Evolutionary conservation across 1,140 invertebrate species (phyloP).

Genomic region (Riptortus pedestris): DNA sequence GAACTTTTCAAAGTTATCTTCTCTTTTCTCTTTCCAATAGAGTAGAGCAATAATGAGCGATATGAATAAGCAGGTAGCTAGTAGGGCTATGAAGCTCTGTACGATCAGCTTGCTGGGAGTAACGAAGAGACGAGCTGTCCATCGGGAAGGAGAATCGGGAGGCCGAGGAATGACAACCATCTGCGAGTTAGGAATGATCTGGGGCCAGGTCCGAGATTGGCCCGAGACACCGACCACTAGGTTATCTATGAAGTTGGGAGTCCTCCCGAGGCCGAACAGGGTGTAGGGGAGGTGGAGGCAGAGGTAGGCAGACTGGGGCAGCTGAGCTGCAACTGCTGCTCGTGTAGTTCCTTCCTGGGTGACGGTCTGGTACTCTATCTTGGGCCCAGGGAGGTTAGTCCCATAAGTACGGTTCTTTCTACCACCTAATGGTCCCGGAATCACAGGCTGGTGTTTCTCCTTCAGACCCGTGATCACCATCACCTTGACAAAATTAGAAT

Average conservation of each 20-base stretch:
- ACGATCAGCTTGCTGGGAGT: slow-evolving; percentile 90
- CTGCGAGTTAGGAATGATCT: slow-evolving; percentile 96
- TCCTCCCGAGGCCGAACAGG: slow-evolving; percentile 88
- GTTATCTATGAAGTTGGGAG: slow-evolving; percentile 93
- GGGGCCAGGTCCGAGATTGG: slow-evolving; percentile 62
- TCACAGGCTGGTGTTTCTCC: slow-evolving; percentile 55
- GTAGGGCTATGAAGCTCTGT: slow-evolving; percentile 78
- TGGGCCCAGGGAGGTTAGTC: slow-evolving; percentile 78
- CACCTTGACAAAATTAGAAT: slow-evolving; percentile 92
- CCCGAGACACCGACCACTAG: slow-evolving; percentile 70
- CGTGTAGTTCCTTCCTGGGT: slow-evolving; percentile 67
- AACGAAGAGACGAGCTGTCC: slow-evolving; percentile 89
- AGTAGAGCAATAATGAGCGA: slow-evolving; percentile 73
- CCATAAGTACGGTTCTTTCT: slow-evolving; percentile 69
- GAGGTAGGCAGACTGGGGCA: slow-evolving; percentile 86
- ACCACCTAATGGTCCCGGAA: slow-evolving; percentile 56
- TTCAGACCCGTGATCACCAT: slow-evolving; percentile 77
- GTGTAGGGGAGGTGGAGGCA: slow-evolving; percentile 87
- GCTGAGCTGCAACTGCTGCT: slow-evolving; percentile 67
- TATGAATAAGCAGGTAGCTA: slow-evolving; percentile 77
- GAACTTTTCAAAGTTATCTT: slow-evolving; percentile 81
- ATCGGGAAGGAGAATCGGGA: slow-evolving; percentile 59
- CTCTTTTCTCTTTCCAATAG: slow-evolving; percentile 85
- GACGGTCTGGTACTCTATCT: slow-evolving; percentile 74
- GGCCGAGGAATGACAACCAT: slow-evolving; percentile 90